Evolutionary conservation across 2,888 invertebrate genomes (phyloP).

Genomic region (Eudasyphora cyanicolor): DNA sequence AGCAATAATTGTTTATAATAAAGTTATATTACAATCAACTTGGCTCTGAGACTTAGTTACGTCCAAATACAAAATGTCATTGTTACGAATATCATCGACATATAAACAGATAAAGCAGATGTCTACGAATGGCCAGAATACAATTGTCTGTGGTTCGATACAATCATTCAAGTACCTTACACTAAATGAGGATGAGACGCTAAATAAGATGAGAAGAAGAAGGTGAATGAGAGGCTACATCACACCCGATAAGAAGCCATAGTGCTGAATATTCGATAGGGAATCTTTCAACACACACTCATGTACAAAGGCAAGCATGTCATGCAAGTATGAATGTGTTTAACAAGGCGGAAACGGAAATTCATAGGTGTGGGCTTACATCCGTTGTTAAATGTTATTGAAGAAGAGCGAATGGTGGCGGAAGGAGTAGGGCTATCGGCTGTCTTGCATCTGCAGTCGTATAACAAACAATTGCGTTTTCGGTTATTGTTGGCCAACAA

Average conservation of each 20-base stretch:
- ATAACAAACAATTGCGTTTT: background rate
- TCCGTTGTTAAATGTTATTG: background rate
- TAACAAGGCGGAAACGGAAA: background rate
- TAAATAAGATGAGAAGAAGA: no score
- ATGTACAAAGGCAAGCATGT: background rate
- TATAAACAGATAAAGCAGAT: background rate
- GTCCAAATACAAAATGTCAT: background rate
- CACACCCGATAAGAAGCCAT: no score
- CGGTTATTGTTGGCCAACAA: slow-evolving; percentile 5
- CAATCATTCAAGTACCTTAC: background rate
- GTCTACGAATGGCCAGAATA: background rate
- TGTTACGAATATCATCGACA: background rate
- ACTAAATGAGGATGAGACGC: background rate
- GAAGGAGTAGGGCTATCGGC: background rate
- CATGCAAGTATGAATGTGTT: background rate
- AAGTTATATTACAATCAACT: slow-evolving; percentile 14
- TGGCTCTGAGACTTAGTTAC: no score
- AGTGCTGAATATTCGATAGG: no score
- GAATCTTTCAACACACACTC: no score
- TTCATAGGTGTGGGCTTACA: background rate
- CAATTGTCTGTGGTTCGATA: background rate
- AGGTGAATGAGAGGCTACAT: no score
- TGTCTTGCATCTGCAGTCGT: background rate
- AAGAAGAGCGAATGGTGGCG: background rate
- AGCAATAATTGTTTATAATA: slow-evolving; percentile 38